A percentile compares a stretch with the other conserved stretches of the same genome.
These are phyloP conservation scores for Xiphophorus hellerii DNA, from an alignment of 2,113 vertebrate species.

Conservation along the genomic window DNA sequence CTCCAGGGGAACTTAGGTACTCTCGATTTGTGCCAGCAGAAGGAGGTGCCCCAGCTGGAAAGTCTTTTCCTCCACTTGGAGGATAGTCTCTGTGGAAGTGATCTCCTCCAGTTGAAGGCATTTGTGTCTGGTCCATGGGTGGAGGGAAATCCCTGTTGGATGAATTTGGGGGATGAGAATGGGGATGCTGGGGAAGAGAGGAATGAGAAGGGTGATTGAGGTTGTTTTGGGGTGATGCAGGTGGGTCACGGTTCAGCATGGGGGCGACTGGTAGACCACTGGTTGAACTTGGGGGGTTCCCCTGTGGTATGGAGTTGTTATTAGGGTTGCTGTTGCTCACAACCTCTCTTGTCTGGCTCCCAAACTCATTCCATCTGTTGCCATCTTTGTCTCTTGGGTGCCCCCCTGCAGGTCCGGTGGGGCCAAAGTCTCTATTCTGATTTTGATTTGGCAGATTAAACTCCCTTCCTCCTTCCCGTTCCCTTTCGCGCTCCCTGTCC, in stretches of 20 bases:
- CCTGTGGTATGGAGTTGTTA: conserved; percentile 67
- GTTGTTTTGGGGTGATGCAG: conserved; percentile 77
- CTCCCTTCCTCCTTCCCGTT: conserved; percentile 77
- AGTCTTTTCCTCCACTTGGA: conserved; percentile 72
- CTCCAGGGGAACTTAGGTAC: conserved; percentile 78
- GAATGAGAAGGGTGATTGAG: conserved; percentile 71
- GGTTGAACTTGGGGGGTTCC: conserved; percentile 65
- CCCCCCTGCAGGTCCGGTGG: conserved; percentile 69
- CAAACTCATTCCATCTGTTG: conserved; percentile 82
- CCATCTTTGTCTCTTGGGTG: conserved; percentile 81
- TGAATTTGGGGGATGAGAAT: conserved; percentile 70
- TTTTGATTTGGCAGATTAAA: conserved; percentile 78
- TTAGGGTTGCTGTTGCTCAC: conserved; percentile 70
- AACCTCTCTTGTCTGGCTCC: conserved; percentile 75
- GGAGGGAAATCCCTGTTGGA: conserved; percentile 77
- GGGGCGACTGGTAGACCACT: conserved; percentile 68
- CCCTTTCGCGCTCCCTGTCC: conserved; percentile 75
- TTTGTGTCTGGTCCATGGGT: conserved; percentile 74
- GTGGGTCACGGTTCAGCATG: conserved; percentile 74
- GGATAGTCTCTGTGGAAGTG: conserved; percentile 82
- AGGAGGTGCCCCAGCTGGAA: conserved; percentile 63
- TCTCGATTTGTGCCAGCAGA: conserved; percentile 74
- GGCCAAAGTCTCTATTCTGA: conserved; percentile 78
- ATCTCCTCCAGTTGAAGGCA: conserved; percentile 72
- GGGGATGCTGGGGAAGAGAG: conserved; percentile 63